phyloP scores from a whole-genome alignment of 2,797 vertebrate species.

The Valencia hispanica region DNA sequence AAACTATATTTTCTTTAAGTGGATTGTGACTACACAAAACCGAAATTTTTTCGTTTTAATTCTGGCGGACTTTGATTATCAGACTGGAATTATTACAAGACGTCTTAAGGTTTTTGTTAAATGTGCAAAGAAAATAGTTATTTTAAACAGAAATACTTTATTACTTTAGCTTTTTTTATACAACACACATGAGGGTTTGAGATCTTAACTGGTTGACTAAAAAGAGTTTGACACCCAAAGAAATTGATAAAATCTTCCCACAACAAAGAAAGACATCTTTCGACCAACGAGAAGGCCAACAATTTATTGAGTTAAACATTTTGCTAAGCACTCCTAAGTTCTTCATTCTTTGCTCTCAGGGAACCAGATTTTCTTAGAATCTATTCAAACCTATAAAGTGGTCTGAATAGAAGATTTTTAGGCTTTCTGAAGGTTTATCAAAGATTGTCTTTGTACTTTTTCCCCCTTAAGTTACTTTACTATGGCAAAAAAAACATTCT shows the following conservation, averaged over 20 bases:
- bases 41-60: not conserved
- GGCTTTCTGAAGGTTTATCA: not conserved
- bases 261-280: not conserved
- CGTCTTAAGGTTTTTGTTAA: not conserved
- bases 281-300: not conserved
- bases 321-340: not conserved
- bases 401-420: not conserved
- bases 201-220: not conserved
- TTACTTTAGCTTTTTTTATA: not conserved
- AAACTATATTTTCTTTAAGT: slow-evolving; percentile 32
- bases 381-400: not conserved
- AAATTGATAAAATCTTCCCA: not conserved
- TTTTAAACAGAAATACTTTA: not conserved
- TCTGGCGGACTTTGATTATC: not conserved
- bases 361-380: not conserved
- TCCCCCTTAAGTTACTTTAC: not conserved
- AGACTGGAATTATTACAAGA: not conserved
- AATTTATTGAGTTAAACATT: not conserved
- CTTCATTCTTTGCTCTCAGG: not conserved
- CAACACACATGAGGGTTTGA: not conserved
- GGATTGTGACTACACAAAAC: not conserved
- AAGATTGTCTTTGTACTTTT: not conserved
- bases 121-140: not conserved
- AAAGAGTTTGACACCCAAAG: not conserved
- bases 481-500: not conserved